phyloP scores from a whole-genome alignment of 2,888 invertebrate species.

The Rhaphigaster nebulosa region DNA sequence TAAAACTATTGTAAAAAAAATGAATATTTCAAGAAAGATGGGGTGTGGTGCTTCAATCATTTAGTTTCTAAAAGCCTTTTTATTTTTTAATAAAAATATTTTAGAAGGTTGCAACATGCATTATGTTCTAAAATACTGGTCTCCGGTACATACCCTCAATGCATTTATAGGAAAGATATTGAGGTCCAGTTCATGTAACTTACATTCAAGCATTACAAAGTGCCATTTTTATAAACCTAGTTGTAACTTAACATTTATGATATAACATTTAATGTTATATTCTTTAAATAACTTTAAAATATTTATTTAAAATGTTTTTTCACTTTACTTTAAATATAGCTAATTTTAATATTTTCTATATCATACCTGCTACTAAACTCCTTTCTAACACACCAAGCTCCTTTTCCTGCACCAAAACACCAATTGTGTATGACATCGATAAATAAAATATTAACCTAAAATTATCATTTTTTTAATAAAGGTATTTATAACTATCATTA shows the following conservation, averaged over 20 bases:
- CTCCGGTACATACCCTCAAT: too few species aligned
- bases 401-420: conserved; percentile 67
- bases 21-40: too few species aligned
- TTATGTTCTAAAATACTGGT: background rate
- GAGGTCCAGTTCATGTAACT: background rate
- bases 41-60: background rate
- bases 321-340: background rate
- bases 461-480: conserved; percentile 34
- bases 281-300: background rate
- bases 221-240: too few species aligned
- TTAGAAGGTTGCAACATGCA: background rate
- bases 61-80: background rate
- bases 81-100: background rate
- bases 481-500: background rate
- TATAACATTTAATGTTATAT: too few species aligned
- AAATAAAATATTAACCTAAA: conserved; percentile 66
- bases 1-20: too few species aligned
- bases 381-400: conserved; percentile 66
- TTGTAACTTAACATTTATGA: too few species aligned
- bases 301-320: background rate
- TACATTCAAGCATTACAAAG: too few species aligned
- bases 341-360: background rate
- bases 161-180: background rate
- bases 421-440: conserved; percentile 67
- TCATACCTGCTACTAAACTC: conserved; percentile 66